Evolutionary conservation across 2,888 invertebrate species (phyloP).

Genomic region (Aphelenchoides bicaudatus): DNA sequence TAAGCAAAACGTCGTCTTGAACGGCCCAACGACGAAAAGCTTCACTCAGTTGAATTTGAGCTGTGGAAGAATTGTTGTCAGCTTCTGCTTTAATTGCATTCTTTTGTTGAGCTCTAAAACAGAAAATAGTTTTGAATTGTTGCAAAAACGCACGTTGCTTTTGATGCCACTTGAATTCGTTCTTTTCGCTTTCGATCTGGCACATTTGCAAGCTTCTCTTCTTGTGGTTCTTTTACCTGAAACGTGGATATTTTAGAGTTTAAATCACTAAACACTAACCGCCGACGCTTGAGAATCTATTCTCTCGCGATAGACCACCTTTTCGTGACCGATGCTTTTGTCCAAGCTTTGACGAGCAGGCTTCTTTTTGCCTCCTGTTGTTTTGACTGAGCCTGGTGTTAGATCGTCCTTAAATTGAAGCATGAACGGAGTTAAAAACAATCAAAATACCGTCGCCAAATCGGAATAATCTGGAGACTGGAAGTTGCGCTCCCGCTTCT

Average conservation of each 20-base stretch:
- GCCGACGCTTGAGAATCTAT: not conserved
- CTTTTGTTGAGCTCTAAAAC: not conserved
- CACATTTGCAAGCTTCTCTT: not conserved
- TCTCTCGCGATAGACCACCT: not conserved
- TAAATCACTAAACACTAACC: too few relatives aligned
- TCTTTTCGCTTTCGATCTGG: conserved; percentile 16
- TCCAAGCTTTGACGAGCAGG: not conserved
- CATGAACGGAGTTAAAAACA: not conserved
- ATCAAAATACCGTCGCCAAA: not conserved
- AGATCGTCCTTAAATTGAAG: not conserved
- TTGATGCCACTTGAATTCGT: conserved; percentile 10
- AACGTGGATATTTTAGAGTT: not conserved
- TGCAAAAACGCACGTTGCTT: not conserved
- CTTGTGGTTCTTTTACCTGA: conserved; percentile 1
- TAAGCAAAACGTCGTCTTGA: conserved; percentile 87
- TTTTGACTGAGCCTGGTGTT: not conserved
- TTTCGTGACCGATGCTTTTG: not conserved
- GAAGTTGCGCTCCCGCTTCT: conserved; percentile 9
- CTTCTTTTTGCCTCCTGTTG: conserved; percentile 1
- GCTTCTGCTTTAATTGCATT: not conserved
- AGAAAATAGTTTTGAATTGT: not conserved
- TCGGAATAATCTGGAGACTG: conserved; percentile 9
- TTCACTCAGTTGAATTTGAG: conserved; percentile 46
- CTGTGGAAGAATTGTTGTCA: conserved; percentile 20
- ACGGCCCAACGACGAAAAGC: conserved; percentile 86